Percentiles rank a stretch among this genome's conserved stretches.
Evolutionary conservation across 92 coral and sea anemone species (phyloP).

Genomic region (Phenganax stokvisi): DNA sequence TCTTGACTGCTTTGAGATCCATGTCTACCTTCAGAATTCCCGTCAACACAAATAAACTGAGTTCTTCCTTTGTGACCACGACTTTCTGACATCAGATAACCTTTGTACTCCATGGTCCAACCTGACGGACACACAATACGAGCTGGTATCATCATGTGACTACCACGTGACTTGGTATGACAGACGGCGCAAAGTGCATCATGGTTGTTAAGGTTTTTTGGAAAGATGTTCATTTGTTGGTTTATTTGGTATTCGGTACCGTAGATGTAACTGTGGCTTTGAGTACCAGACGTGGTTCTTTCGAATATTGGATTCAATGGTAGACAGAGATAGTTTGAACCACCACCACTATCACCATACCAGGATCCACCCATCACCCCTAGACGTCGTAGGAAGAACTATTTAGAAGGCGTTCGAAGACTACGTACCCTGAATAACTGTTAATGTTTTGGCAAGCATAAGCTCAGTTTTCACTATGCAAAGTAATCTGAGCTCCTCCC

Average conservation of each 20-base stretch:
- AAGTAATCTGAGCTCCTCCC: too few relatives aligned
- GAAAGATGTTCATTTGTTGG: slow-evolving; percentile 24
- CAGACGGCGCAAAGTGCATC: slow-evolving; percentile 64
- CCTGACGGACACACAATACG: slow-evolving; percentile 57
- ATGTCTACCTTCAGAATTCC: slow-evolving; percentile 40
- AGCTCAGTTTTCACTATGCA: too few relatives aligned
- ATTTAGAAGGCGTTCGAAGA: too few relatives aligned
- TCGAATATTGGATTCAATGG: slow-evolving; percentile 45
- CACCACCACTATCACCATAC: slow-evolving; percentile 46
- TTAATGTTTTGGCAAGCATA: too few relatives aligned
- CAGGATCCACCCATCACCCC: slow-evolving; percentile 39
- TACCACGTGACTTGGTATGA: slow-evolving; percentile 54
- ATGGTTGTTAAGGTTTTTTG: slow-evolving; percentile 37
- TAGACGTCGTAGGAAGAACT: not conserved
- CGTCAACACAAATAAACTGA: slow-evolving; percentile 57
- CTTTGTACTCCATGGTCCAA: slow-evolving; percentile 64
- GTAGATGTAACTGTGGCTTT: slow-evolving; percentile 28
- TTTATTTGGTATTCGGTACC: slow-evolving; percentile 53
- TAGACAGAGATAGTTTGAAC: slow-evolving; percentile 49
- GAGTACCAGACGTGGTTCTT: slow-evolving; percentile 37
- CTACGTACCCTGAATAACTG: too few relatives aligned
- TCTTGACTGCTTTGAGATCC: slow-evolving; percentile 37
- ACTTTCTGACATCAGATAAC: slow-evolving; percentile 56
- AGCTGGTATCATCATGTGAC: slow-evolving; percentile 59
- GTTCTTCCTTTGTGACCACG: slow-evolving; percentile 36